phyloP scores from a whole-genome alignment of 2,113 vertebrate species.

The Cygnus buccinator region DNA sequence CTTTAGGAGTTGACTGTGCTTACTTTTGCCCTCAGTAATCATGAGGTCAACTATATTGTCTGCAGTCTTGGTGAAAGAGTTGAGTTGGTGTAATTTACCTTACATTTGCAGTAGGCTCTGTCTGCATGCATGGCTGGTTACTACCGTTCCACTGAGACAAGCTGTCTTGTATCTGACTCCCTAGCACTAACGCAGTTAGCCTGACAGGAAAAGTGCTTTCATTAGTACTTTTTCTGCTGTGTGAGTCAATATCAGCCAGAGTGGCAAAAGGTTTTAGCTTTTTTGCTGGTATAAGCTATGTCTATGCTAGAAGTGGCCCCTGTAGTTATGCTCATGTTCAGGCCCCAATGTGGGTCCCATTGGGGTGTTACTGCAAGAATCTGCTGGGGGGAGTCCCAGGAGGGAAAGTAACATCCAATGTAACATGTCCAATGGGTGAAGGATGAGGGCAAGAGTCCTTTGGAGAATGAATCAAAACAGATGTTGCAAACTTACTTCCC shows the following conservation, averaged over 20 bases:
- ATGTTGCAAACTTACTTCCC: background rate
- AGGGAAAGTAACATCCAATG: background rate
- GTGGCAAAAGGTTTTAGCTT: background rate
- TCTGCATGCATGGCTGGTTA: background rate
- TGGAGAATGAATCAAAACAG: background rate
- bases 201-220: constrained; percentile 1
- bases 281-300: background rate
- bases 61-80: background rate
- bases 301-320: background rate
- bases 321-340: background rate
- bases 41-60: background rate
- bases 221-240: background rate
- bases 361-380: background rate
- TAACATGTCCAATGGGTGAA: background rate
- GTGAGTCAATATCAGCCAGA: background rate
- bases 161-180: background rate
- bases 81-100: background rate
- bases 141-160: background rate
- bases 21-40: background rate
- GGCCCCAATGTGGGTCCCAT: background rate
- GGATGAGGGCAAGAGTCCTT: background rate
- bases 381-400: background rate
- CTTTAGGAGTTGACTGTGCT: background rate
- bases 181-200: background rate
- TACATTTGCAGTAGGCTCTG: background rate